Evolutionary conservation across 2,888 invertebrate genomes (phyloP).

Genomic region (Dascillus cervinus): DNA sequence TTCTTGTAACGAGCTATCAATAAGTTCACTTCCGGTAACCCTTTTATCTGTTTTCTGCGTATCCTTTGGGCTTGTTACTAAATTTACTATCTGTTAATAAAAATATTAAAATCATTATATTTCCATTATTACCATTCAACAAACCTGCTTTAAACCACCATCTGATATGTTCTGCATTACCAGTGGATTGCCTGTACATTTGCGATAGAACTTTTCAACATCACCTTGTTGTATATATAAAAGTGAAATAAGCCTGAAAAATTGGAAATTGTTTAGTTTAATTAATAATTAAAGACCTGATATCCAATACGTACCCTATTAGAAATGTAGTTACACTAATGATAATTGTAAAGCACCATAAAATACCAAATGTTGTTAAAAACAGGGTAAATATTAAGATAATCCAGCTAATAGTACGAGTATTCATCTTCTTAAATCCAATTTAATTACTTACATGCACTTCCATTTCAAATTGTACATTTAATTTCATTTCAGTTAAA

Average conservation of each 20-base stretch:
- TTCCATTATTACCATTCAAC: neutral
- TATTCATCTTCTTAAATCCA: slow-evolving; percentile 15
- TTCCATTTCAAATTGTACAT: too few species aligned
- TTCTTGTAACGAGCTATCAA: slow-evolving; percentile 80
- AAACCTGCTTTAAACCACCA: slow-evolving; percentile 36
- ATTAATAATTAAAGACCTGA: slow-evolving; percentile 1
- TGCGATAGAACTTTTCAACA: slow-evolving; percentile 35
- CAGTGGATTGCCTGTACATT: slow-evolving; percentile 37
- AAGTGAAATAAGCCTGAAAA: slow-evolving; percentile 35
- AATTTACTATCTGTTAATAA: slow-evolving; percentile 26
- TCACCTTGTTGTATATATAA: slow-evolving; percentile 40
- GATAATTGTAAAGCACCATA: slow-evolving; percentile 35
- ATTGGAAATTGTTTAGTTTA: slow-evolving; percentile 2
- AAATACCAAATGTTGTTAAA: slow-evolving; percentile 39
- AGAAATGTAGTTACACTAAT: slow-evolving; percentile 33
- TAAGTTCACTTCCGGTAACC: slow-evolving; percentile 77
- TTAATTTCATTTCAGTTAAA: too few species aligned
- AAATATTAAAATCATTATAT: slow-evolving; percentile 4
- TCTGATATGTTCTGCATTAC: slow-evolving; percentile 33
- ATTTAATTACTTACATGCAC: neutral
- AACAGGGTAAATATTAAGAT: slow-evolving; percentile 37
- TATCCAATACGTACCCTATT: slow-evolving; percentile 34
- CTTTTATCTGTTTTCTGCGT: slow-evolving; percentile 47
- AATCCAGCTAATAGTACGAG: slow-evolving; percentile 33
- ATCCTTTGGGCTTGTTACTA: slow-evolving; percentile 32